Base-by-base conservation (phyloP, 1,140 invertebrate genomes). In the Caerostris darwini region DNA sequence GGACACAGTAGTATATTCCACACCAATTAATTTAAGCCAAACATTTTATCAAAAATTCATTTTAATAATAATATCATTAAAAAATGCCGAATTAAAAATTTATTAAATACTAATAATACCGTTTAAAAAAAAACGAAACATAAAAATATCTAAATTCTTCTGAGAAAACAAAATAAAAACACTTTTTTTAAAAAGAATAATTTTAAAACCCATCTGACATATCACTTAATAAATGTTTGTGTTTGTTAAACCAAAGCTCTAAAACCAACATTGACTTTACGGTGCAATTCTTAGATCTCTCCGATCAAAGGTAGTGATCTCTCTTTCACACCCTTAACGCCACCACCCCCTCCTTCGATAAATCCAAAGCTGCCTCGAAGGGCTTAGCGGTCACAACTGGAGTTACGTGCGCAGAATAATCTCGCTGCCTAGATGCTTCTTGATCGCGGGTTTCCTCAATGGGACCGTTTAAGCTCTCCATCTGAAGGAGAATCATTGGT, bases 391-490 rank as follows among this genome's bases (percentile, higher is more conserved):
- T 34, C 34, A 34, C 34, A 34, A 34, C 34, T 2, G 50, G 14
- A 77, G 71, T 34, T 77, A 77, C 71, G 71, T 77, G 71, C 71
- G 7, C 3, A 50, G 71, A 77, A 77, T 77, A 77, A 19, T 14
- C 7, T 77, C 1, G 8, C 61, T 10, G 10, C 58, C 59, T 17
- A 64, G 61, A 64, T 17, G 61, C 12, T 10, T 14, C 12, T 17
- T 64, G 61, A 64, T 64, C 61, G 61, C 12, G 71, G 34, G 34
- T 53, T 53, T 10, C 34, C 34, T 77, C 8, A 50, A 77, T 77
- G 71, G 71, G 34, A 77, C 71, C 71, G 71, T 77, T 77, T 77
- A 77, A 77, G 71, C 71, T 77, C 17, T 77, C 67, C 71, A 50
- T 34, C 5, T 50, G 10, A 5, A 10, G 19, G 34, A 77, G 19